Evolutionary conservation across 2,888 invertebrate species (phyloP), one percentile per base, ranked within the genome.

Genomic region (Cartodere bifasciata): DNA sequence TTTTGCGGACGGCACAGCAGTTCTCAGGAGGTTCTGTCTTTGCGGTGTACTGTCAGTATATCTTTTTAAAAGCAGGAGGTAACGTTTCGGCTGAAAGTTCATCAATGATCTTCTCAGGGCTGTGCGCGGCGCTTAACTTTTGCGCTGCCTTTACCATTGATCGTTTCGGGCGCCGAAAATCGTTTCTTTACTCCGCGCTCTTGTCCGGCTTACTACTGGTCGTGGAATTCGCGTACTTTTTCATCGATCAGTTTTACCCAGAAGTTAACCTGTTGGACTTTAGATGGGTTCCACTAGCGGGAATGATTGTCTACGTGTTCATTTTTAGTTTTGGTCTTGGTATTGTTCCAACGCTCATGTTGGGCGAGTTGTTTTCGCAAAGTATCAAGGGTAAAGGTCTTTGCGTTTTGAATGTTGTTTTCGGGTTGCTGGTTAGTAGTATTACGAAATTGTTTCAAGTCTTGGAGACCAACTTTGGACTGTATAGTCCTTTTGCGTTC

Each of bases 391-490:
- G 49, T 0, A 53, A 53, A 39, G 54, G 48, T 5, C 28, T 49
- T 4, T 46, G 46, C 13, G 13, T 53, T 4, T 35, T 45, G 16
- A 52, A 45, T 29, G 41, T 54, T 4, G 44, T 48, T 29, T 50
- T 48, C 24, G 49, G 51, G 4, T 14, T 46, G 7, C 38, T 41
- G 12, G 48, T 50, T 35, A 42, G 47, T 16, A 31, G 41, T 3
- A 42, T 45, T 1, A 48, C 52, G 3, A 56, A 56, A 39, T 41
- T 50, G 16, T 56, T 49, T 39, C 55, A 56, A 30, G 42, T 47
- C 4, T 44, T 50, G 24, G 39, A 43, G 2, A 47, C 47, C 31
- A 35, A 41, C 31, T 39, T 45, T n/a, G 46, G 52, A 3, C 37
- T 50, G 36, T 41, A 41, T 10, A 41, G 51, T 4, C 52, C 53